Conservation (phyloP, 2,113 vertebrate species). For the Nerophis ophidion region DNA sequence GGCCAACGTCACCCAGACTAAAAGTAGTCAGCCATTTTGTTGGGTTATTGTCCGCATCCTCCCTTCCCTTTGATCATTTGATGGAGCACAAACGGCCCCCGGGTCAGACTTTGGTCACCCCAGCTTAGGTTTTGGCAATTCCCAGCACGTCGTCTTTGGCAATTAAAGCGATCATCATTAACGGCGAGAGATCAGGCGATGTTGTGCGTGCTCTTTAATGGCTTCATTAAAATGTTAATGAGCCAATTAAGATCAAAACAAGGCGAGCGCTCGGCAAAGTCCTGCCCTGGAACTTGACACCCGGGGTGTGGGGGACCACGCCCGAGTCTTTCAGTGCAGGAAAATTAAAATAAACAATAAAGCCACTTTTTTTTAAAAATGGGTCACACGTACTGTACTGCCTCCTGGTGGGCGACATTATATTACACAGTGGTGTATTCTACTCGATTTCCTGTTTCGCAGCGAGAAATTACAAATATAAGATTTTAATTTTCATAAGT, state of each 20-base stretch:
- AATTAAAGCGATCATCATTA: conserved; percentile 12
- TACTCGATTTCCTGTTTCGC: too few relatives aligned
- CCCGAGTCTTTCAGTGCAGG: conserved; percentile 16
- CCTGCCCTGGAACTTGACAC: conserved; percentile 64
- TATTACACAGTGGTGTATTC: conserved; percentile 2
- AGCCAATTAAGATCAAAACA: conserved; percentile 4
- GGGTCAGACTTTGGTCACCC: too few relatives aligned
- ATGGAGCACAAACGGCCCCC: too few relatives aligned
- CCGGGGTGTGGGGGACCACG: conserved; percentile 36
- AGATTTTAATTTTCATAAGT: too few relatives aligned
- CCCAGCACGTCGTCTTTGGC: conserved; percentile 16
- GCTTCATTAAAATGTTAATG: conserved; percentile 42
- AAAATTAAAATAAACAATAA: conserved; percentile 31
- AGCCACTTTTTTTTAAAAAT: conserved; percentile 50
- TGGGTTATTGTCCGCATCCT: too few relatives aligned
- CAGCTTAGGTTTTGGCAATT: neutral
- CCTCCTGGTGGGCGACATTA: conserved; percentile 28
- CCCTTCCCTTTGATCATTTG: too few relatives aligned
- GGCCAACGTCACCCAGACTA: too few relatives aligned
- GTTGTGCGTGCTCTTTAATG: conserved; percentile 41
- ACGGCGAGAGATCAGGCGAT: neutral
- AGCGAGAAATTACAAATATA: too few relatives aligned
- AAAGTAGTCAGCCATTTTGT: too few relatives aligned
- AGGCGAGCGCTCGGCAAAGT: conserved; percentile 16
- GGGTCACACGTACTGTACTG: conserved; percentile 38